Conservation (phyloP, 53 echinoderm and acorn worm genomes). For the Pentamera pediparva region DNA sequence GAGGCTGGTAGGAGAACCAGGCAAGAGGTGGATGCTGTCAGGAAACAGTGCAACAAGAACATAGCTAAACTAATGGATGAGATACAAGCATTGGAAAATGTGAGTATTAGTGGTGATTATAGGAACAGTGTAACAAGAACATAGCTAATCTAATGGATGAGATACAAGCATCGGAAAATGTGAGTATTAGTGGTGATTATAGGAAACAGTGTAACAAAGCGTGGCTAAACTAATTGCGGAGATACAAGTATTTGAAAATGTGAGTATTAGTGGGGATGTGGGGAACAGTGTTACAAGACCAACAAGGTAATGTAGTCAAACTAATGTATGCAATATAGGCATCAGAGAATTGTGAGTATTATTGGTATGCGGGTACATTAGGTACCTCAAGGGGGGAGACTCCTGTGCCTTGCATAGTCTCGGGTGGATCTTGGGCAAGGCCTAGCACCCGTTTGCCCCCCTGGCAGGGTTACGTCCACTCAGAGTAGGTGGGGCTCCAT, state of each 20-base stretch:
- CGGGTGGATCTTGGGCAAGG: too few relatives aligned
- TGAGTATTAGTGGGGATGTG: too few relatives aligned
- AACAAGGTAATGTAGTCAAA: slow-evolving; percentile 71
- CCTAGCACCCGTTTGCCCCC: too few relatives aligned
- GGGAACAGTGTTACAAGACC: slow-evolving; percentile 80
- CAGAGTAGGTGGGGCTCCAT: too few relatives aligned
- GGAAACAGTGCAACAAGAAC: slow-evolving; percentile 90
- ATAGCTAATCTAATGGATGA: slow-evolving; percentile 97
- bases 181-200: too few relatives aligned
- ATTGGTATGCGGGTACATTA: too few relatives aligned
- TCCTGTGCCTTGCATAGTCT: too few relatives aligned
- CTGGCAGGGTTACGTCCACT: too few relatives aligned
- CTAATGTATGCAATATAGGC: slow-evolving; percentile 94
- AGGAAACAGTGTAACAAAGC: slow-evolving; percentile 80
- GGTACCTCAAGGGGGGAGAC: too few relatives aligned
- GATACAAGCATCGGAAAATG: slow-evolving; percentile 79
- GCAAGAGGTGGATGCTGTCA: slow-evolving; percentile 81
- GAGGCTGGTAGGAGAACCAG: slow-evolving; percentile 88
- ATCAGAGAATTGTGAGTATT: slow-evolving; percentile 77
- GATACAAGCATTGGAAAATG: slow-evolving; percentile 80
- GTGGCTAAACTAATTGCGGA: slow-evolving; percentile 95
- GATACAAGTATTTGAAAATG: slow-evolving; percentile 80
- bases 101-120: too few relatives aligned
- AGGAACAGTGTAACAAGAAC: slow-evolving; percentile 87
- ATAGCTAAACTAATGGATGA: slow-evolving; percentile 97